phyloP scores from a whole-genome alignment of 2,888 invertebrate genomes.

The Scrobipalpa atriplicella region DNA sequence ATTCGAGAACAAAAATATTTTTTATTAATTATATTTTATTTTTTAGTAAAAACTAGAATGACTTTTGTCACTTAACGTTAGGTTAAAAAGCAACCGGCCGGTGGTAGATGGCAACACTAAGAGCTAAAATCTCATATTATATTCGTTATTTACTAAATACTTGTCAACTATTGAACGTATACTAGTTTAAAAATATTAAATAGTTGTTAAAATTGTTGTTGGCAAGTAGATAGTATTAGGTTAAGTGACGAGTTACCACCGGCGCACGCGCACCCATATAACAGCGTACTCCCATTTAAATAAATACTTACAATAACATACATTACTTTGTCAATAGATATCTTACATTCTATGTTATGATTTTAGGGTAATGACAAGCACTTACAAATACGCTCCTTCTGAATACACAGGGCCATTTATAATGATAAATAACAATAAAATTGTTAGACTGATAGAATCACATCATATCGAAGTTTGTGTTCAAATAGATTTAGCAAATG shows the following conservation, averaged over 20 bases:
- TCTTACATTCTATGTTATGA: constrained; percentile 72
- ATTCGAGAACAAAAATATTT: constrained; percentile 78
- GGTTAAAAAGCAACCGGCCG: constrained; percentile 68
- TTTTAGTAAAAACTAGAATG: constrained; percentile 78
- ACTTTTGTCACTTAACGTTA: constrained; percentile 62
- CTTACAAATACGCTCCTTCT: constrained; percentile 44
- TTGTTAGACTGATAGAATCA: background rate
- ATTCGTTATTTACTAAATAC: constrained; percentile 10
- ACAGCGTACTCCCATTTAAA: constrained; percentile 64
- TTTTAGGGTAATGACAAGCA: constrained; percentile 65
- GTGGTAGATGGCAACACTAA: constrained; percentile 63
- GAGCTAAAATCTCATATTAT: constrained; percentile 50
- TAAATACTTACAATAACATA: constrained; percentile 77
- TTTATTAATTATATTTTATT: constrained; percentile 56
- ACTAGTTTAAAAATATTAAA: constrained; percentile 2
- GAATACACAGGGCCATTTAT: background rate
- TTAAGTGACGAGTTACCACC: constrained; percentile 52
- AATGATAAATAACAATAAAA: background rate
- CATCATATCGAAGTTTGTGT: background rate
- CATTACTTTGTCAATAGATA: constrained; percentile 73
- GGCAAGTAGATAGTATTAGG: constrained; percentile 28
- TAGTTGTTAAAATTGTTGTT: background rate
- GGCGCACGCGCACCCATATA: constrained; percentile 49
- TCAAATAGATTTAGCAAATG: background rate
- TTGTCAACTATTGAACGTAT: constrained; percentile 13